A percentile compares a stretch with the other conserved stretches of the same genome.
These are phyloP conservation scores for Hydrophis major DNA, from an alignment of 2,797 vertebrate genomes.

Conservation along the genomic window DNA sequence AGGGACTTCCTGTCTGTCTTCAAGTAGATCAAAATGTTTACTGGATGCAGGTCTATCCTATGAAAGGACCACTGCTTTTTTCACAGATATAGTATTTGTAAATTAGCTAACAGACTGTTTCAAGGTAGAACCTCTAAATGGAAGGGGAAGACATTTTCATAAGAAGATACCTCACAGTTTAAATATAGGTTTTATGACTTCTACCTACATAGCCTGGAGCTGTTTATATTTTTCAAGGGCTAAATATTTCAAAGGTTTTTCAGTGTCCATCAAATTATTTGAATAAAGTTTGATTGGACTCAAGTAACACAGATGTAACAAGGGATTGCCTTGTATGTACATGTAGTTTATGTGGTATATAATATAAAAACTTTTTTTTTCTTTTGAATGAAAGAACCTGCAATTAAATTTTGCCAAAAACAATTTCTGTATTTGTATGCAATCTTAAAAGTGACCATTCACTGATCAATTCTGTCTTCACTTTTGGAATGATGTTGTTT, in stretches of 20 bases:
- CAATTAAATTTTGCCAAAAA: neutral
- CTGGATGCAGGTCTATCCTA: slow-evolving; percentile 15
- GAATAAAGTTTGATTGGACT: neutral
- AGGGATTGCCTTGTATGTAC: neutral
- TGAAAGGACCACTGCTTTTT: slow-evolving; percentile 16
- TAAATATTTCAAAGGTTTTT: neutral
- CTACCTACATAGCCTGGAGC: neutral
- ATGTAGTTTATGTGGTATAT: neutral
- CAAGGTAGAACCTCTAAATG: neutral
- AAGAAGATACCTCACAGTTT: neutral
- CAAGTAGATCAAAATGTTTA: slow-evolving; percentile 28
- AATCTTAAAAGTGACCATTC: neutral
- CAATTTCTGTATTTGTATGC: neutral
- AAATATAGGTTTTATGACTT: neutral
- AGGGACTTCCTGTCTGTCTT: slow-evolving; percentile 5
- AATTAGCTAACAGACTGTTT: neutral
- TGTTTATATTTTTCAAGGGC: neutral
- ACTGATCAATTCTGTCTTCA: neutral
- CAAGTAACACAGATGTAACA: neutral
- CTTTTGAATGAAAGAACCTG: neutral
- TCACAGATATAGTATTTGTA: neutral
- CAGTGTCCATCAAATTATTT: neutral
- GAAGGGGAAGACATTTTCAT: neutral
- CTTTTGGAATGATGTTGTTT: neutral
- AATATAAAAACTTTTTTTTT: neutral